Conservation (phyloP, 1,140 invertebrate species). For the Ditylenchus dipsaci region DNA sequence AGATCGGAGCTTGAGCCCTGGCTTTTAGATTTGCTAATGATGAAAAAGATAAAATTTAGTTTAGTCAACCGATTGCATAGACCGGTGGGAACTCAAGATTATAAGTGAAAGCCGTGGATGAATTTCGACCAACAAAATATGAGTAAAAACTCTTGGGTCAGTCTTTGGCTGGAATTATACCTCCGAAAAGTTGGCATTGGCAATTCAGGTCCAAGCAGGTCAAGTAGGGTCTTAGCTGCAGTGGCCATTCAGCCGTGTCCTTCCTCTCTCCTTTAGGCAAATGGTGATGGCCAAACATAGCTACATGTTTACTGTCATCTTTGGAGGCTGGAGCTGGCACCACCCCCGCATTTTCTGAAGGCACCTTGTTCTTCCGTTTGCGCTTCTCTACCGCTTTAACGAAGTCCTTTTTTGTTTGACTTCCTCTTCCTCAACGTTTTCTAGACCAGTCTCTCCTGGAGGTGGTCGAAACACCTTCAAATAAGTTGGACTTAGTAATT, state of each 20-base stretch:
- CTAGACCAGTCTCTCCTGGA: background rate
- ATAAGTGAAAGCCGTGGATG: too few relatives aligned
- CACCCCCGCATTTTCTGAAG: too few relatives aligned
- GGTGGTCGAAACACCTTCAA: constrained; percentile 15
- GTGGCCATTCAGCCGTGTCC: constrained; percentile 32
- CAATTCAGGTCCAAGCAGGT: constrained; percentile 50
- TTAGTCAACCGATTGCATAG: background rate
- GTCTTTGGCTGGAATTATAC: constrained; percentile 1
- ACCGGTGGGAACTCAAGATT: too few relatives aligned
- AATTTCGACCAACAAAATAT: too few relatives aligned
- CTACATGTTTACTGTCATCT: constrained; percentile 1
- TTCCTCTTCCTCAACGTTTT: constrained; percentile 9
- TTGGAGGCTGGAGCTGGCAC: background rate
- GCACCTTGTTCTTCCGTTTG: constrained; percentile 6
- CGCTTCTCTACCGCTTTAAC: background rate
- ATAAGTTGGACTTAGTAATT: background rate
- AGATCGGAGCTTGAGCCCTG: too few relatives aligned
- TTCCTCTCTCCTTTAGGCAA: constrained; percentile 27
- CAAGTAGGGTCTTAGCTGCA: constrained; percentile 32
- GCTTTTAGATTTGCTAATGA: too few relatives aligned
- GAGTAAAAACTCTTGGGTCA: background rate
- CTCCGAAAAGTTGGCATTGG: constrained; percentile 39
- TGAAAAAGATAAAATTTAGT: too few relatives aligned
- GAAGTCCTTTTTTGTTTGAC: constrained; percentile 4
- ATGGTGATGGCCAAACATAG: constrained; percentile 29